Evolutionary conservation across 2,888 invertebrate genomes (phyloP), one percentile per base, ranked within the genome.

Genomic region (Lasioglossum lativentre): DNA sequence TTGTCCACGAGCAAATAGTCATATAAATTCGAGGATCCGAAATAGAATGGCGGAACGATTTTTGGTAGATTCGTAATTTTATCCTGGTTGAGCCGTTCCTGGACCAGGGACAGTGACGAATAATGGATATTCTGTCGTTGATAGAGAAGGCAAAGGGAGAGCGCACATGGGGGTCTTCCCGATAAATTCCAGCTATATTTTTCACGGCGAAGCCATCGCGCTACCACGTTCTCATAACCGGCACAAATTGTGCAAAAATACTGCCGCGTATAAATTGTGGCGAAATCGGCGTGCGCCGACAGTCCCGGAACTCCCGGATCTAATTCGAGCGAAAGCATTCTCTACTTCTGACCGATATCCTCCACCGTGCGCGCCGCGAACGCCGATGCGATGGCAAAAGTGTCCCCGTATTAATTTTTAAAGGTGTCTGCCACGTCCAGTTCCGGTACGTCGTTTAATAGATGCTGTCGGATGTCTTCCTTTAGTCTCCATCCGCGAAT

Each of bases 161-260:
- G 78, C 56, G 86, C 80, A 75, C 23, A 23, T 63, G 82, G 70
- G 87, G 83, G 88, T 91, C 86, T 89, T 82, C 80, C 77, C 92
- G 91, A 93, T 92, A 93, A 92, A 93, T 93, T 93, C 88, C 77
- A 82, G 90, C 90, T 91, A 93, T 92, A 92, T 93, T 93, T 93
- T 89, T 89, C 90, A 83, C 83, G 88, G 87, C 86, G 91, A 88
- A 90, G 92, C 85, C 89, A 89, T 89, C 87, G 88, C 90, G 90
- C 86, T 89, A 86, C 87, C 83, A 87, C 86, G 87, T 92, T 89
- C 90, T 92, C 92, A 91, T 92, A 92, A 93, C 89, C 89, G 91
- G 88, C 92, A 91, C 91, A 92, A 93, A 93, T 93, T 92, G 93
- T 88, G 87, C 93, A 92, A 93, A 93, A 93, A 93, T 93, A 93